phyloP scores from a whole-genome alignment of 2,113 vertebrate species.

The Caretta caretta region DNA sequence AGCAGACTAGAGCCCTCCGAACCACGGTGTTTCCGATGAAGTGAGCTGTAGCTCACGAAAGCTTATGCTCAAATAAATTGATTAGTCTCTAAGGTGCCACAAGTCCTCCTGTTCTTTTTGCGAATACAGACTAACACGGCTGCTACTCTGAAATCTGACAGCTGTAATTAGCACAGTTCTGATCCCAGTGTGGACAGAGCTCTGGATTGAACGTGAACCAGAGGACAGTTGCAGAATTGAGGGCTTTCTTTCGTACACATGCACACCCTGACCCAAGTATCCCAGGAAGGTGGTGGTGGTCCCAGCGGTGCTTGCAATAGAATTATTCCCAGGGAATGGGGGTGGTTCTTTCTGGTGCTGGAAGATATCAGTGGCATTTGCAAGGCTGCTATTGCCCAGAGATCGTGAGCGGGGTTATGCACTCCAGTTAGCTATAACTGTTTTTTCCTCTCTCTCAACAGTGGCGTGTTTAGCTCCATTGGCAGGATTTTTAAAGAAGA shows the following conservation, averaged over 20 bases:
- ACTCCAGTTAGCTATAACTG: not conserved
- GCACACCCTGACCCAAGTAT: not conserved
- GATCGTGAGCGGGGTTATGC: not conserved
- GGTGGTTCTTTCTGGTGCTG: not conserved
- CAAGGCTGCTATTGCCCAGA: not conserved
- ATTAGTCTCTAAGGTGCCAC: no score
- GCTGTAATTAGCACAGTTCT: not conserved
- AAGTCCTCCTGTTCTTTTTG: no score
- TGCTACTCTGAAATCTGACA: no score
- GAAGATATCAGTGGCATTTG: not conserved
- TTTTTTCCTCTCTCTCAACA: conserved; percentile 66
- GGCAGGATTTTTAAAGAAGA: conserved; percentile 90
- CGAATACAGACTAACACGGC: no score
- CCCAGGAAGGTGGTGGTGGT: no score
- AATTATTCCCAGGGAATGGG: not conserved
- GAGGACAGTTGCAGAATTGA: fast-evolving
- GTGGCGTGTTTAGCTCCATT: conserved; percentile 85
- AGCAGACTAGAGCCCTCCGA: not conserved
- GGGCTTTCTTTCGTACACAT: not conserved
- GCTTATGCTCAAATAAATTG: no score
- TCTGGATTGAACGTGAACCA: not conserved
- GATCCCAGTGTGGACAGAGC: not conserved
- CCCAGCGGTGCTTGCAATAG: not conserved
- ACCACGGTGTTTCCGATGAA: not conserved
- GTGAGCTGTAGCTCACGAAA: no score